A percentile compares a stretch with the other conserved stretches of the same genome.
Conservation (phyloP, 1,140 invertebrate species). For the Drosophila repleta region DNA sequence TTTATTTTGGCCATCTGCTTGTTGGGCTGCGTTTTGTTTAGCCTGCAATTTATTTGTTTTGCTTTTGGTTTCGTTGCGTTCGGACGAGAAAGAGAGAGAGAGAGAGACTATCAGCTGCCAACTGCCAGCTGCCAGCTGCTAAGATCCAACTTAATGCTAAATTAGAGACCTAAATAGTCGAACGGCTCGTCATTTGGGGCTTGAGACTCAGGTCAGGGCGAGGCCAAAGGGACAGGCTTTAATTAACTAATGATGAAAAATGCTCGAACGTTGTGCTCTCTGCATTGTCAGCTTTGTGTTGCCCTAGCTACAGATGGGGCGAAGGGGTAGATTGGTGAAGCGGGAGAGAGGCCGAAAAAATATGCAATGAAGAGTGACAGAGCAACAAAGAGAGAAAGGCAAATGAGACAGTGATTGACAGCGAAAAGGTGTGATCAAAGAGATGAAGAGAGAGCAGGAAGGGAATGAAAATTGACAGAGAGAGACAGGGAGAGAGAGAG, state of each 20-base stretch:
- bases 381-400: too few species aligned
- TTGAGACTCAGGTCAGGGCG: not conserved
- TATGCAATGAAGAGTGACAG: too few species aligned
- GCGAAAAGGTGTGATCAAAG: too few species aligned
- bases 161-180: constrained; percentile 33
- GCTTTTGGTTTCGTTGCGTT: constrained; percentile 63
- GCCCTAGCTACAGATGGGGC: not conserved
- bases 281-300: constrained; percentile 16
- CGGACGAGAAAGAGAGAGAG: too few species aligned
- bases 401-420: too few species aligned
- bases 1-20: constrained; percentile 62
- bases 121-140: constrained; percentile 48
- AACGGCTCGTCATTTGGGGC: not conserved
- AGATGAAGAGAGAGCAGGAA: not conserved
- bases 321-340: not conserved
- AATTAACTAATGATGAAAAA: constrained; percentile 80
- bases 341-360: too few species aligned
- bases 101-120: constrained; percentile 37
- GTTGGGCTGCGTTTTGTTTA: constrained; percentile 36
- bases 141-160: constrained; percentile 76
- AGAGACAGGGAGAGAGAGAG: not conserved
- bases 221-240: constrained; percentile 22
- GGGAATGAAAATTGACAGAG: not conserved
- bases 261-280: constrained; percentile 16
- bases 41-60: constrained; percentile 72